Base-by-base conservation (phyloP, 2,797 vertebrate genomes). In the Epinephelus awoara region DNA sequence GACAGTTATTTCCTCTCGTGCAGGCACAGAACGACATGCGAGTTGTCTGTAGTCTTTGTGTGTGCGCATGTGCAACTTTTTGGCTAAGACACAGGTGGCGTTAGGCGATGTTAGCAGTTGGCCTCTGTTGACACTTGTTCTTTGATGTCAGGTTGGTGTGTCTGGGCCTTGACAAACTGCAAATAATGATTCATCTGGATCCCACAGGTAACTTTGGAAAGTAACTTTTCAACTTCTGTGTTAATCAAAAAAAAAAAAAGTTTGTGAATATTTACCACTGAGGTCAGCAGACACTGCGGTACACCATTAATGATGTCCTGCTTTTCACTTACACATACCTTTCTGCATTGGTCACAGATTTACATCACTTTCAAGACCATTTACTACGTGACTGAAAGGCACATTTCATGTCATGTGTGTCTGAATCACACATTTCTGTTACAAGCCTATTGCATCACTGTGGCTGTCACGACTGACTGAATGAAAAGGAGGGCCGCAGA, bases 361-460 rank as follows among this genome's bases (percentile, higher is more conserved):
- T 18, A 52, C 65, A 64, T 64, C 23, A 63, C 10, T 46, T 73
- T 62, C 67, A 59, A 56, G 21, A 47, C 50, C 21, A 63, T 58
- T 80, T 85, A 83, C 86, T 85, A 91, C 65, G 72, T 94, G 89
- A 86, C 84, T 44, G 46, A 72, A 52, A 46, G 3, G 75, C 65
- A 75, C 72, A 69, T 52, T 29, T 72, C 52, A 19, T 66, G 79
- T 91, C 90, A 93, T 90, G 87, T 84, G 90, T 13, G 58, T 88
- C 67, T 94, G 93, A 94, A 81, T 95, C 92, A 95, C 63, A 11
- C 25, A 6, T 62, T 62, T 27, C 23, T 38, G 46, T 80, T 77
- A 55, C 61, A 52, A 79, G 23, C 40, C 27, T 75, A 67, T 91
- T 92, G 92, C 85, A 75, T 93, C 91, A 93, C 80, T 58, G 5